Conservation (phyloP, 2,797 vertebrate species). For the Anabas testudineus region DNA sequence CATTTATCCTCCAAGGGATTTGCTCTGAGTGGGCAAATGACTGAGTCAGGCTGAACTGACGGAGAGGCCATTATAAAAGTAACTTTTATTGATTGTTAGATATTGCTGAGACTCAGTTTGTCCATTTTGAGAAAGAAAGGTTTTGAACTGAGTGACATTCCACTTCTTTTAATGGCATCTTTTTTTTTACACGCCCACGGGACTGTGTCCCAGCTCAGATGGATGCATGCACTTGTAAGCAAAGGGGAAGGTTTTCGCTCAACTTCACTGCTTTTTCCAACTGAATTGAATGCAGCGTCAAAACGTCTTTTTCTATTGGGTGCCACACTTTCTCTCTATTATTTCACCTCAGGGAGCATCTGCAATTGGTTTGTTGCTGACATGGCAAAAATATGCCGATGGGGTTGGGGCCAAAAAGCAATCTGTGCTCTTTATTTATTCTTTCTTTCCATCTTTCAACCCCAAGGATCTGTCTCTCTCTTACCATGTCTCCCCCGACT, state of each 20-base stretch:
- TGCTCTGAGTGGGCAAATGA: constrained; percentile 32
- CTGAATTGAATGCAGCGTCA: constrained; percentile 46
- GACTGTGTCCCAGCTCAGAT: constrained; percentile 18
- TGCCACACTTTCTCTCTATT: constrained; percentile 31
- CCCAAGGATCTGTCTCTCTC: constrained; percentile 55
- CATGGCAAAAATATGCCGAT: constrained; percentile 61
- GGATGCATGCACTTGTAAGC: constrained; percentile 37
- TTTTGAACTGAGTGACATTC: constrained; percentile 29
- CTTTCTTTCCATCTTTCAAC: constrained; percentile 65
- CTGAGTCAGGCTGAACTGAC: constrained; percentile 21
- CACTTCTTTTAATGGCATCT: constrained; percentile 15
- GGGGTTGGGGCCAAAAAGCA: constrained; percentile 64
- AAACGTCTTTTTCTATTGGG: constrained; percentile 41
- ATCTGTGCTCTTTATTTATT: constrained; percentile 72
- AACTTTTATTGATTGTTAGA: constrained; percentile 46
- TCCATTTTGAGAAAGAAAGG: constrained; percentile 43
- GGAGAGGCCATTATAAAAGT: constrained; percentile 32
- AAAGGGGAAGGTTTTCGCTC: constrained; percentile 31
- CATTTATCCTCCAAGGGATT: constrained; percentile 32
- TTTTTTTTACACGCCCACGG: constrained; percentile 15
- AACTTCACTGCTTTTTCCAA: constrained; percentile 29
- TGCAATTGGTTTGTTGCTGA: constrained; percentile 74
- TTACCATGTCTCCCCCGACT: constrained; percentile 55
- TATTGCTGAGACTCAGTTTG: constrained; percentile 29
- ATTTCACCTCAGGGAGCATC: constrained; percentile 67